Percentiles rank a stretch among this genome's conserved stretches.
Conservation (phyloP, 2,113 vertebrate genomes). For the Anhinga rufa region DNA sequence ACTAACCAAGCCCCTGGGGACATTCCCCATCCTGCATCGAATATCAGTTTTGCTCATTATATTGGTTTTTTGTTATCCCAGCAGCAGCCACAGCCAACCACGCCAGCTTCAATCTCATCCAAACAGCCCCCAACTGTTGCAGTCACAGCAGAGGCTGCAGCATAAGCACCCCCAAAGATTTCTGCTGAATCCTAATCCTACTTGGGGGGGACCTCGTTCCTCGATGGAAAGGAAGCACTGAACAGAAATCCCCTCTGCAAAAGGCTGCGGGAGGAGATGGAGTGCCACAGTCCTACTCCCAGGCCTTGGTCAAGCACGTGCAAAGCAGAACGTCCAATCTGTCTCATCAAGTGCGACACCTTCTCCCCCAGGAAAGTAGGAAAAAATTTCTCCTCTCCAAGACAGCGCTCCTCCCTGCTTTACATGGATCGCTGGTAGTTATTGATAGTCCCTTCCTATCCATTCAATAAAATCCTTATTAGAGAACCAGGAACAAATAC, state of each 20-base stretch:
- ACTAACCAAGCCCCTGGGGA: neutral
- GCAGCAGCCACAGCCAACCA: neutral
- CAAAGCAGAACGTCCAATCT: rapidly evolving
- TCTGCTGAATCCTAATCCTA: neutral
- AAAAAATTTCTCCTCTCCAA: neutral
- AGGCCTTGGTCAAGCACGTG: too few relatives aligned
- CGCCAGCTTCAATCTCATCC: rapidly evolving
- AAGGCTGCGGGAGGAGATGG: rapidly evolving
- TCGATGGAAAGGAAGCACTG: neutral
- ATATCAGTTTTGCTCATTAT: rapidly evolving
- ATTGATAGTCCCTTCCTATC: neutral
- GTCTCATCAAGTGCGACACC: neutral
- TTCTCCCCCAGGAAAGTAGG: neutral
- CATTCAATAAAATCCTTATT: neutral
- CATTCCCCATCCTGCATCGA: rapidly evolving
- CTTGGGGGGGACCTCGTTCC: neutral
- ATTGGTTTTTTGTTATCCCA: neutral
- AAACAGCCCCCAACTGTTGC: neutral
- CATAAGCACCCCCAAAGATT: neutral
- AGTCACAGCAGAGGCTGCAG: neutral
- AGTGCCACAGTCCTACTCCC: neutral
- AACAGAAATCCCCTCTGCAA: neutral
- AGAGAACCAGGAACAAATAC: neutral
- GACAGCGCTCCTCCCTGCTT: neutral
- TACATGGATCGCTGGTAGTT: rapidly evolving